phyloP scores from a whole-genome alignment of 2,888 invertebrate genomes.

The Phania funesta region DNA sequence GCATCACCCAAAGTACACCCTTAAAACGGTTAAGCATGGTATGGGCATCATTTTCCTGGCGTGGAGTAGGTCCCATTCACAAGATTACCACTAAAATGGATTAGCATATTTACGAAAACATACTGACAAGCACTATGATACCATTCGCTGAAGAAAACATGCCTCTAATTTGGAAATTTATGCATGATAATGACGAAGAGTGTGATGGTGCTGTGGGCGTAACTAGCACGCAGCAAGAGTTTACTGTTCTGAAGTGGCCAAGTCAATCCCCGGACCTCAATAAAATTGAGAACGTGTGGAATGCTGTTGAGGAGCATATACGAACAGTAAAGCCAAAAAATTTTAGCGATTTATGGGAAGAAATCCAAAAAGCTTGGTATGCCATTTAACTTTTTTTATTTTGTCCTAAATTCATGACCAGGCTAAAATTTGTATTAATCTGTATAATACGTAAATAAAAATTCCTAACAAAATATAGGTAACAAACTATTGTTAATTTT shows the following conservation, averaged over 20 bases:
- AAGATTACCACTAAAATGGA: neutral
- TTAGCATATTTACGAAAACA: neutral
- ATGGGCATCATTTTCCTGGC: neutral
- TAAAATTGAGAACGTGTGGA: constrained; percentile 15
- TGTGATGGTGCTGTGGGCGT: neutral
- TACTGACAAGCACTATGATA: neutral
- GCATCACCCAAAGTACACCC: too few relatives aligned
- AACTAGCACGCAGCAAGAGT: too few relatives aligned
- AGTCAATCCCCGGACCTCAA: neutral
- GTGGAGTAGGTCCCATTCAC: neutral
- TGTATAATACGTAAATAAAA: constrained; percentile 6
- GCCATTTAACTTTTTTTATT: neutral
- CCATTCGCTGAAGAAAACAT: too few relatives aligned
- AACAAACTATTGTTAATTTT: neutral
- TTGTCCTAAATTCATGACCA: neutral
- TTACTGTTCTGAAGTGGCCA: too few relatives aligned
- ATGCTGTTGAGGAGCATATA: constrained; percentile 17
- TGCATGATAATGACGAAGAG: neutral
- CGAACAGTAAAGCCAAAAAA: constrained; percentile 4
- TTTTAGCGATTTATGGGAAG: neutral
- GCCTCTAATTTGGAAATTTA: neutral
- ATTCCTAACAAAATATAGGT: constrained; percentile 3
- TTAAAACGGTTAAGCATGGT: neutral
- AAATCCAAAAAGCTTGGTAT: too few relatives aligned
- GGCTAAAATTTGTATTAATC: too few relatives aligned